Conservation (phyloP, 2,888 invertebrate genomes). For the Agrochola litura region DNA sequence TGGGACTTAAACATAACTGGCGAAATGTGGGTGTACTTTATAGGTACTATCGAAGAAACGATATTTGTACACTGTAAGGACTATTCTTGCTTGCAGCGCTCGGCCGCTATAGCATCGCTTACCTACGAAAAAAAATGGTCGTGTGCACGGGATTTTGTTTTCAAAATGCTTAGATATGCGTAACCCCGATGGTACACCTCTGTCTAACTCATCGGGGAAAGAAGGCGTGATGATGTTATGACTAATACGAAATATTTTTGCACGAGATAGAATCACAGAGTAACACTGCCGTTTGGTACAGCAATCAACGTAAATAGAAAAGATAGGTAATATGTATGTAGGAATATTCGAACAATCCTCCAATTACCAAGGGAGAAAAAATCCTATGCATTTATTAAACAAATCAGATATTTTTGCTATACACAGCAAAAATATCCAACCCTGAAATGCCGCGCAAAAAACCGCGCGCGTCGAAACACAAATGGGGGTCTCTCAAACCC, state of each 20-base stretch:
- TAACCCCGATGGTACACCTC: background rate
- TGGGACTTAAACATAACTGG: background rate
- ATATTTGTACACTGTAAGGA: no score
- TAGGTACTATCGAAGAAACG: no score
- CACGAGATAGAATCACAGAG: background rate
- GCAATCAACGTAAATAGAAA: constrained; percentile 13
- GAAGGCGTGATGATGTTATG: background rate
- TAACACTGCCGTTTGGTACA: background rate
- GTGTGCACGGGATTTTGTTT: no score
- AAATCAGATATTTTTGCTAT: background rate
- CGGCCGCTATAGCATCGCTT: no score
- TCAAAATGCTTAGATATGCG: no score
- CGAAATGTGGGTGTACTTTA: no score
- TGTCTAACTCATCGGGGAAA: background rate
- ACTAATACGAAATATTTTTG: background rate
- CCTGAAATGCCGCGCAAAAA: constrained; percentile 50
- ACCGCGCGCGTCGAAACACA: constrained; percentile 52
- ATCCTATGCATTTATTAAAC: constrained; percentile 32
- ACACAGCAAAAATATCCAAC: constrained; percentile 42
- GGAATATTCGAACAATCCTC: constrained; percentile 5
- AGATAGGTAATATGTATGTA: background rate
- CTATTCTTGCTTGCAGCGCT: no score
- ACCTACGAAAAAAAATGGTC: no score
- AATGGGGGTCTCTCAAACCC: constrained; percentile 51
- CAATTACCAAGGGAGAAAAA: constrained; percentile 16